Base-by-base conservation (phyloP, 2,113 vertebrate genomes). In the Nothoprocta perdicaria region DNA sequence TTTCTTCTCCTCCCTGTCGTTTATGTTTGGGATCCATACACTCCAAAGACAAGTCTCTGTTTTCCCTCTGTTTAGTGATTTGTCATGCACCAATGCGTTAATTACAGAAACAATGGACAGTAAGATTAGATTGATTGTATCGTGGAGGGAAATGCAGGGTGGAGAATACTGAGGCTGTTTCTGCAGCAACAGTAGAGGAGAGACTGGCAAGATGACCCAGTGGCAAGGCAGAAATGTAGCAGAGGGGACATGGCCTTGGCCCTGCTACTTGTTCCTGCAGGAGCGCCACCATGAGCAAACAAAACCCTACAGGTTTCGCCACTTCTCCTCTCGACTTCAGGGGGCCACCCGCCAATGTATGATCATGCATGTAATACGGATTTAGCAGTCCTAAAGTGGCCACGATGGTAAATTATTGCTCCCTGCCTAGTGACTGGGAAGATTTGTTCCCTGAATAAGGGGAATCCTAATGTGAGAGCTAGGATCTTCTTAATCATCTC, bases 91-190 rank as follows among this genome's bases (percentile, higher is more conserved):
- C 79, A 75, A 61, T 85, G 89, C 94, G 91, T 93, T 94, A 94
- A 95, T 93, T 94, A 89, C 18, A 89, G 91, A 93, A 94, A 95
- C 76, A 96, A 96, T 78, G 89, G 82, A 92, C 92, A 89, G 48
- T 86, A 91, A 86, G 87, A 78, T 93, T 89, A 92, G 79, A 88
- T 95, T 78, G 91, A 96, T 78, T 80, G 43, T 89, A 43, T 74
- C 1, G 0, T 85, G 76, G 50, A 0, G 3, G 92, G 72, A 83
- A 93, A 80, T 65, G 24, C n/a, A 72, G 61, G 6, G 21, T 72
- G 57, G 52, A 91, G 68, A 83, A 68, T 61, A 75, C 41, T 12
- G 8, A 43, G 0, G 0, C 81, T 72, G 50, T 71, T 26, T 80
- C 87, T 91, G 82, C 57, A 91, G 52, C 38, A 93, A 23, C 22